These are phyloP conservation scores for Cercocebus atys DNA, from an alignment of 2,113 vertebrate genomes.

Conservation along the genomic window DNA sequence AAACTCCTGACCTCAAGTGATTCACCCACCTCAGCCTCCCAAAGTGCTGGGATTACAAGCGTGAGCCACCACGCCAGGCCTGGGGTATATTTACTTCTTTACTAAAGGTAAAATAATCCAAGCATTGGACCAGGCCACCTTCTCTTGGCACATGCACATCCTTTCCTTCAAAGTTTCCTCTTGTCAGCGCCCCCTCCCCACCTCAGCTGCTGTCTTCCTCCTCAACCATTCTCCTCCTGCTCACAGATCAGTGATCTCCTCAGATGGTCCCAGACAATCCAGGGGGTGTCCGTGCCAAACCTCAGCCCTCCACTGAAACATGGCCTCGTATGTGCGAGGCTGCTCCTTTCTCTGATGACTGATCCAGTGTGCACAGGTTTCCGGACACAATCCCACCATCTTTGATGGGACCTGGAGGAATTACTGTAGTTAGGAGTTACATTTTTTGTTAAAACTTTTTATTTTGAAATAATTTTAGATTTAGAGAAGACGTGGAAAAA, in stretches of 20 bases:
- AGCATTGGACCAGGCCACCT: background rate
- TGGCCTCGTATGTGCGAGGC: background rate
- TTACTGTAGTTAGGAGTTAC: background rate
- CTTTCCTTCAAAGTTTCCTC: background rate
- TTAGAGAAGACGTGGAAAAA: background rate
- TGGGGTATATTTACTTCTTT: background rate
- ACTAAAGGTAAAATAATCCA: no score
- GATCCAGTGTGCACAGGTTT: background rate
- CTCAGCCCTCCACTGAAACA: background rate
- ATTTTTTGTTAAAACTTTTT: background rate
- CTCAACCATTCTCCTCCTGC: rapidly evolving
- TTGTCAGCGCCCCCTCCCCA: rapidly evolving
- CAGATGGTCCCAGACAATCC: rapidly evolving
- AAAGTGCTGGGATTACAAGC: no score
- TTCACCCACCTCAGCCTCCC: no score
- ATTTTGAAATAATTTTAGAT: background rate
- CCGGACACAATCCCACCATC: background rate
- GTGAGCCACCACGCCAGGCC: no score
- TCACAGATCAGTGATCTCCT: background rate
- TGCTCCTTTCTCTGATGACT: background rate
- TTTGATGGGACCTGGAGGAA: background rate
- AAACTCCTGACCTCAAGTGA: no score
- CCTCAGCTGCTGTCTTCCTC: background rate
- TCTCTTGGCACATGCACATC: background rate
- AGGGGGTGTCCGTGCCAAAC: background rate